Percentiles rank a stretch among this genome's conserved stretches.
phyloP scores from a whole-genome alignment of 2,888 invertebrate genomes.

The Oeneis ivallda region DNA sequence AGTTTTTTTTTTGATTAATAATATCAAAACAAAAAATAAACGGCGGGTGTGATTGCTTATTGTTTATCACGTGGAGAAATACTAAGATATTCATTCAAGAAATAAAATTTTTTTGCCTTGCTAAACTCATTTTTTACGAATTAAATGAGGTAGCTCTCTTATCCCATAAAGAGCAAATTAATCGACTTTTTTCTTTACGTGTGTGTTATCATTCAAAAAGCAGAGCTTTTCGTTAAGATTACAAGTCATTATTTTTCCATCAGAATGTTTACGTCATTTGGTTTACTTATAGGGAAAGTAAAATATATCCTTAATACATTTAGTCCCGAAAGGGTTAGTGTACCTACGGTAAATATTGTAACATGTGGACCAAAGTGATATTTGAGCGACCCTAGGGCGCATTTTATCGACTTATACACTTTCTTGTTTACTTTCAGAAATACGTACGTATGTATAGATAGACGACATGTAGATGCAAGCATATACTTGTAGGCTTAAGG shows the following conservation, averaged over 20 bases:
- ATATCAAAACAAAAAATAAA: no score
- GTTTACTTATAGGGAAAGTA: slow-evolving; percentile 33
- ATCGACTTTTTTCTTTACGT: neutral
- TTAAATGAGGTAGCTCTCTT: neutral
- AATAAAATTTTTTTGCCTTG: neutral
- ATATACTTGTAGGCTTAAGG: neutral
- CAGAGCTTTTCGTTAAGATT: slow-evolving; percentile 3
- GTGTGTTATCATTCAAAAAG: neutral
- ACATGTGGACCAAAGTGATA: slow-evolving; percentile 41
- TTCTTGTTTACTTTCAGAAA: slow-evolving; percentile 33
- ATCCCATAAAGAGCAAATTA: slow-evolving; percentile 1
- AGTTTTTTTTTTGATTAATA: no score
- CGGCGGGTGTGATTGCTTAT: no score
- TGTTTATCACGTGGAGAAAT: neutral
- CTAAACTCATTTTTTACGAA: neutral
- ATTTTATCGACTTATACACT: slow-evolving; percentile 40
- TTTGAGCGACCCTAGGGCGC: slow-evolving; percentile 41
- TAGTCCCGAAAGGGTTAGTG: slow-evolving; percentile 39
- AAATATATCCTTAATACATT: slow-evolving; percentile 37
- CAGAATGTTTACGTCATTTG: slow-evolving; percentile 27
- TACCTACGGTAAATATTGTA: slow-evolving; percentile 44
- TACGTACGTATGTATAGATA: slow-evolving; percentile 7
- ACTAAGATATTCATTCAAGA: neutral
- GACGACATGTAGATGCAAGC: no score
- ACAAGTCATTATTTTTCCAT: slow-evolving; percentile 11